Evolutionary conservation across 2,113 vertebrate species (phyloP), one percentile per base, ranked within the genome.

Genomic region (Sylvilagus bachmani): DNA sequence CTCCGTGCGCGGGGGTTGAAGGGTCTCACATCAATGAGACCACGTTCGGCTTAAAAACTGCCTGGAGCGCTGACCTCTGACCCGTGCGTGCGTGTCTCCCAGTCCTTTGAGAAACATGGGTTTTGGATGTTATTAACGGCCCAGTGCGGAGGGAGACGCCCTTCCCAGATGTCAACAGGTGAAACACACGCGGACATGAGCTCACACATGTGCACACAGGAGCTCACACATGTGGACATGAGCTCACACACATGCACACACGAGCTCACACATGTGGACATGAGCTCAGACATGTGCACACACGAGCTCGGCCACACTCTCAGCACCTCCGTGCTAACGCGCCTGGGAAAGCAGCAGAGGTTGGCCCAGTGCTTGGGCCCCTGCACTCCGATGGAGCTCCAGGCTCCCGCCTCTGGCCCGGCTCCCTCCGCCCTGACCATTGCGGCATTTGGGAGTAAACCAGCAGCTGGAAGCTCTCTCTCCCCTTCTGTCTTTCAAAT

Each of bases 41-140:
- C 94, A 97, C 97, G 92, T 94, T 38, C 67, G 71, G 84, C 80
- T 89, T 80, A 61, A 77, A 84, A 93, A 67, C 6, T 6, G 64
- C 86, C 81, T 21, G 7, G 70, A 84, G 69, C 29, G 5, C 58
- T 85, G 83, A 83, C 44, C 93, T 82, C 74, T 70, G 74, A 61
- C 44, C 78, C 70, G 31, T 38, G 31, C 10, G 4, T 38, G 75
- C 79, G 25, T 5, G 33, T 19, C 19, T 64, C 29, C 70, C 7
- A 33, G 44, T 64, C 38, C 61, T 70, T 19, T 49, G n/a, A 74
- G 81, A 81, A 84, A 67, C n/a, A 66, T 4, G 51, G 9, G 29
- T 82, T 51, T 53, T 3, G 66, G 36, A 83, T 70, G n/a, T 5
- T 86, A 88, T 55, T 53, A 17, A 86, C 2, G 58, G 91, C 53